phyloP scores from a whole-genome alignment of 2,113 vertebrate genomes.

The Vicugna pacos region DNA sequence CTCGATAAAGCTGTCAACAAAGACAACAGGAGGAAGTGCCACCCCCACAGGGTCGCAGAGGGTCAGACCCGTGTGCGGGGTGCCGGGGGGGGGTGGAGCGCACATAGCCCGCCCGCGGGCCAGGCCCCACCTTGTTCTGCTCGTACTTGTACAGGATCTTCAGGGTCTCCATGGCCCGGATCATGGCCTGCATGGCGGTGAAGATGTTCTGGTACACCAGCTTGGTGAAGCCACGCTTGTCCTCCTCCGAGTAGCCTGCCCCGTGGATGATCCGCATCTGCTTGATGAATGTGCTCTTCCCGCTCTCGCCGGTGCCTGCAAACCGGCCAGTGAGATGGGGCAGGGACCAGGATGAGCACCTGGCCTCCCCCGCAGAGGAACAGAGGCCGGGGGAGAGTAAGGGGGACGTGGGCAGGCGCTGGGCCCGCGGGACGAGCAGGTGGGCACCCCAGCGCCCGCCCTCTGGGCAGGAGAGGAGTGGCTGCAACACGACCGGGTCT shows the following conservation, averaged over 20 bases:
- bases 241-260: conserved; percentile 91
- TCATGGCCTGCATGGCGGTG: conserved; percentile 93
- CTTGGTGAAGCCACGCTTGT: conserved; percentile 92
- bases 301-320: conserved; percentile 91
- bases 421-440: too few species aligned
- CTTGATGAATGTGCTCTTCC: conserved; percentile 93
- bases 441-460: too few species aligned
- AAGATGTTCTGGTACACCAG: conserved; percentile 93
- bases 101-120: too few species aligned
- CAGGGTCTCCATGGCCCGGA: conserved; percentile 92
- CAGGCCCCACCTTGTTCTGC: conserved; percentile 89
- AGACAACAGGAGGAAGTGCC: not conserved
- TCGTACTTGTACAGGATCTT: conserved; percentile 91
- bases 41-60: not conserved
- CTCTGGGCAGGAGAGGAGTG: not conserved
- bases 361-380: not conserved
- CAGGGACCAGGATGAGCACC: too few species aligned
- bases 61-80: rapidly evolving
- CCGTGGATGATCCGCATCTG: conserved; percentile 93
- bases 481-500: not conserved
- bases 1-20: not conserved
- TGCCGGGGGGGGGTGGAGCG: not conserved
- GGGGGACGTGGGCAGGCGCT: too few species aligned
- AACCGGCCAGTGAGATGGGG: too few species aligned
- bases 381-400: not conserved